Base-by-base conservation (phyloP, 2,113 vertebrate genomes). In the Pteruthius melanotis region DNA sequence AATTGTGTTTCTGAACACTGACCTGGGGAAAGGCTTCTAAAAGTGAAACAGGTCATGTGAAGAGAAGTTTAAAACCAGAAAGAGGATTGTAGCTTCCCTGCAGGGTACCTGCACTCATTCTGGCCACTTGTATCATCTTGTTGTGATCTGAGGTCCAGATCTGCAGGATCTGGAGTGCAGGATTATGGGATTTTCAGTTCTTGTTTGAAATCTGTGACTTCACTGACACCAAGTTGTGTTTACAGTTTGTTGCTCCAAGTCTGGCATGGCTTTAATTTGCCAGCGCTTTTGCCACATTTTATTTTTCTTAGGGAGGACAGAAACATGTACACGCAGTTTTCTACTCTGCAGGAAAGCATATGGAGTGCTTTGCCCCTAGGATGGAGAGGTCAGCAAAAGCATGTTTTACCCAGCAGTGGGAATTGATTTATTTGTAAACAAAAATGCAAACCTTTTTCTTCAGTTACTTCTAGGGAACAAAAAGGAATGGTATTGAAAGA, bases 381-480 rank as follows among this genome's bases (percentile, higher is more conserved):
- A n/a, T 72, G 52, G 49, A 69, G 15, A 83, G 24, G 23, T 26
- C n/a, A 69, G 50, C 6, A 60, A 85, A 45, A 87, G 26, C 28
- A 47, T 64, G 49, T 57, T 80, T 88, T 83, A 39, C 31, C 20
- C 26, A 57, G 26, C n/a, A 69, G 39, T 20, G 22, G 64, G 27
- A 77, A 92, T 23, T 50, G 37, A 31, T 88, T 79, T 63, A 52
- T 40, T 80, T 86, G n/a, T 76, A 69, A 90, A 65, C 12, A 91
- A 79, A 45, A 64, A 42, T 2, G 1, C 14, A 57, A 76, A 22
- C 11, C 15, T 37, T 3, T 84, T 78, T 49, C n/a, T 63, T 92
- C n/a, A 42, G 1, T 14, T 89, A 15, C 23, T 77, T 61, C 14
- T 4, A 57, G 33, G 13, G 10, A 85, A 37, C 4, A 54, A 74